Percentiles rank a stretch among this genome's conserved stretches.
These are phyloP conservation scores for Cossypha niveicapilla DNA, from an alignment of 2,797 vertebrate species.

Conservation along the genomic window DNA sequence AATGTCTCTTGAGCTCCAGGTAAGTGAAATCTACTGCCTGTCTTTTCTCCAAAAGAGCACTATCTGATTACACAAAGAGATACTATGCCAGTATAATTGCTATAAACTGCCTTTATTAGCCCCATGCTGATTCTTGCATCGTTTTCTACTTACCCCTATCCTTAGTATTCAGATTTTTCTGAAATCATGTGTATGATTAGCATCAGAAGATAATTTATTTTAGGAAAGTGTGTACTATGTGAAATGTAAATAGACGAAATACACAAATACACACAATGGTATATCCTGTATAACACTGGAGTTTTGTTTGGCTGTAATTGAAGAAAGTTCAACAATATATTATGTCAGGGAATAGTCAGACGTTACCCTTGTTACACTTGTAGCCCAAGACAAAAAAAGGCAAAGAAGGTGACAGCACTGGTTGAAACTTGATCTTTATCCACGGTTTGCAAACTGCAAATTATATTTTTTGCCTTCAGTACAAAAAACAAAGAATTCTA, in stretches of 20 bases:
- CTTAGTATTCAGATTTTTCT: background rate
- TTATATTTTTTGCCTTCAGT: background rate
- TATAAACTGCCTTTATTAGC: background rate
- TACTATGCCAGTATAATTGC: background rate
- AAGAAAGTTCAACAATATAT: background rate
- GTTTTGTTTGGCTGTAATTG: background rate
- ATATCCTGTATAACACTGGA: background rate
- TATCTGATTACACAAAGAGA: background rate
- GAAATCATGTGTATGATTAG: background rate
- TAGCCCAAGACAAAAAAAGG: background rate
- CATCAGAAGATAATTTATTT: background rate
- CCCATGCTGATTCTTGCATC: background rate
- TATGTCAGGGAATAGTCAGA: background rate
- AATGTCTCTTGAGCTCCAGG: background rate
- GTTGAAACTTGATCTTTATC: background rate
- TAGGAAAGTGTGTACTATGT: background rate
- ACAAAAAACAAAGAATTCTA: conserved; percentile 1
- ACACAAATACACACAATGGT: background rate
- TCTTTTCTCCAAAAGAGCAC: background rate
- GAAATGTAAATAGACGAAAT: background rate
- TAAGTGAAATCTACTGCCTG: background rate
- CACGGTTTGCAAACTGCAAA: conserved; percentile 10
- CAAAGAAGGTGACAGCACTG: background rate
- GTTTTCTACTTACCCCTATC: background rate
- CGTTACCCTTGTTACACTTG: background rate